Evolutionary conservation across 35 echinoderm and acorn worm species (phyloP).

Genomic region (Diadema setosum): DNA sequence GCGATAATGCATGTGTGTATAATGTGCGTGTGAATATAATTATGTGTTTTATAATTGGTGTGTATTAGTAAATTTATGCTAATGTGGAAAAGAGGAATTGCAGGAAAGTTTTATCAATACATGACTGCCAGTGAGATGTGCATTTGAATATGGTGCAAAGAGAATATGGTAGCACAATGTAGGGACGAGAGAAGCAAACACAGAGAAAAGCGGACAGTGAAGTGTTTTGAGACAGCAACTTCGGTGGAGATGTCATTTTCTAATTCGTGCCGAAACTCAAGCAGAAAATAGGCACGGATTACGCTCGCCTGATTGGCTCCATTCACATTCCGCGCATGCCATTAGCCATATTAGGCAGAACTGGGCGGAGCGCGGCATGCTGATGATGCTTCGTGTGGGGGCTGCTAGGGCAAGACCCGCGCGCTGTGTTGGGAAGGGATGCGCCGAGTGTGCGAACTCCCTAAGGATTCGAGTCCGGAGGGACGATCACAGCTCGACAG

Average conservation of each 20-base stretch:
- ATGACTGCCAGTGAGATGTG: too few relatives aligned
- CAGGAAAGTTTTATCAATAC: too few relatives aligned
- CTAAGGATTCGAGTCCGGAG: background rate
- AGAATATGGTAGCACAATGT: too few relatives aligned
- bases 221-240: background rate
- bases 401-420: background rate
- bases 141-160: too few relatives aligned
- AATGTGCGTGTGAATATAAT: too few relatives aligned
- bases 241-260: background rate
- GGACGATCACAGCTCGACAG: slow-evolving; percentile 29
- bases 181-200: too few relatives aligned
- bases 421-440: background rate
- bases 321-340: slow-evolving; percentile 67
- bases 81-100: too few relatives aligned
- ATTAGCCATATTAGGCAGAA: slow-evolving; percentile 78
- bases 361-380: slow-evolving; percentile 64
- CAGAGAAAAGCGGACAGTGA: background rate
- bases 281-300: slow-evolving; percentile 2
- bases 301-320: slow-evolving; percentile 52
- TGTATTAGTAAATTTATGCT: too few relatives aligned
- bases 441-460: background rate
- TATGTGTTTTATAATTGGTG: too few relatives aligned
- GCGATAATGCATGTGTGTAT: too few relatives aligned
- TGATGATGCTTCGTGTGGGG: slow-evolving; percentile 34
- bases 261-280: slow-evolving; percentile 27